Percentiles rank a stretch among this genome's conserved stretches.
Conservation (phyloP, 2,888 invertebrate species). For the Alloplasta piceator region DNA sequence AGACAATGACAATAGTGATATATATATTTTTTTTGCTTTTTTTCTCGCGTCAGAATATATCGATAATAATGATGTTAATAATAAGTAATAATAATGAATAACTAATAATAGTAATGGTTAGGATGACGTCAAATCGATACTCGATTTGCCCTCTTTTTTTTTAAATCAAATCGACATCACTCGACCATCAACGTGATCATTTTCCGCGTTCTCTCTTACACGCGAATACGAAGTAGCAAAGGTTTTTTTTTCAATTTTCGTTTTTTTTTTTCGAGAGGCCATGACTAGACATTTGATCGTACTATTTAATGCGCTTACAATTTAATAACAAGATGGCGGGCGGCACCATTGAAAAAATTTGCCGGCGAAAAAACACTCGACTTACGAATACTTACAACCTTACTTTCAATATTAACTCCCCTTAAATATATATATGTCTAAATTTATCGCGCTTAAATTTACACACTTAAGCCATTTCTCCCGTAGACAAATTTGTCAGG, state of each 20-base stretch:
- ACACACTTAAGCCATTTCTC: conserved; percentile 43
- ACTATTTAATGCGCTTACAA: conserved; percentile 77
- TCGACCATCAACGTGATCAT: conserved; percentile 57
- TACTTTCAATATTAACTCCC: conserved; percentile 76
- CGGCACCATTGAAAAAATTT: conserved; percentile 78
- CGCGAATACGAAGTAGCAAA: conserved; percentile 77
- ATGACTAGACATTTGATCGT: conserved; percentile 83
- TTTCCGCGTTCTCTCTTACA: conserved; percentile 34
- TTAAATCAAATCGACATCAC: conserved; percentile 59
- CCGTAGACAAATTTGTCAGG: conserved; percentile 52
- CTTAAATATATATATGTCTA: conserved; percentile 63
- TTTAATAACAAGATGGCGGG: conserved; percentile 83
- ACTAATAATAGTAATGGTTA: conserved; percentile 65
- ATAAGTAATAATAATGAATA: conserved; percentile 59
- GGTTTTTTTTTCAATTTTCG: conserved; percentile 60
- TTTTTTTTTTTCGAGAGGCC: conserved; percentile 79
- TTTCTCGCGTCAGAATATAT: conserved; percentile 26
- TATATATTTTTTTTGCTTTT: conserved; percentile 42
- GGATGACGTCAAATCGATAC: conserved; percentile 71
- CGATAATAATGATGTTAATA: conserved; percentile 64
- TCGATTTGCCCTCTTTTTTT: conserved; percentile 35
- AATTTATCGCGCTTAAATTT: conserved; percentile 43
- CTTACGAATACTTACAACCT: conserved; percentile 73
- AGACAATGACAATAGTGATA: conserved; percentile 61
- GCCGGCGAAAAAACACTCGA: conserved; percentile 80